Evolutionary conservation across 2,113 vertebrate species (phyloP), one percentile per base, ranked within the genome.

Genomic region (Ia io): DNA sequence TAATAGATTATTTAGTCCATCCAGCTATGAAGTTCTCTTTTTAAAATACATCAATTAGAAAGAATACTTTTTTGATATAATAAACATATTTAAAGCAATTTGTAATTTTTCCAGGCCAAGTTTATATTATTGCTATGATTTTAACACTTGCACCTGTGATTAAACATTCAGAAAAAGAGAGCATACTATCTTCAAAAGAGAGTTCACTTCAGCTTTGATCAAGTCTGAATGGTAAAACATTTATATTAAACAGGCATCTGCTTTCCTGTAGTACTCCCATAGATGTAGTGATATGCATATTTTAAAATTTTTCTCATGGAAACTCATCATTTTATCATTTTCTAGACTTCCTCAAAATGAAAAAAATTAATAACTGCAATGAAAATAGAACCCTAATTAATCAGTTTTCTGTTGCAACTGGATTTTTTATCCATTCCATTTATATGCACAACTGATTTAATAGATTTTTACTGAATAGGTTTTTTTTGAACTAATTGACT

Each of bases 381-480:
- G 25, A 61, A 92, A 80, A 53, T 35, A 88, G 40, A 93, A 76
- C 11, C 18, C 13, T 95, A 95, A 89, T 94, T 95, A 96, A 96
- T 96, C 94, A 85, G 67, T 94, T 96, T 94, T 88, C 37, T 89
- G 59, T 93, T 94, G n/a, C 42, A 93, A 84, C 76, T 96, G 69
- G 23, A 80, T 94, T 96, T 96, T 88, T 88, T 59, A 89, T 87
- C 20, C 84, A 93, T 93, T 95, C 40, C 74, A 76, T 95, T 97
- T 94, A 92, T n/a, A 94, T 87, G 89, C 86, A 84, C 56, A 96
- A 80, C 42, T 94, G 67, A 65, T 91, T 96, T 96, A 97, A 94
- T 92, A 89, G 88, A 49, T 95, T 90, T 95, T 93, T 80, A 83
- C 59, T 76, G 59, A 97, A 87, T 90, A 92, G 44, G 70, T 90